Percentiles rank a stretch among this genome's conserved stretches.
Conservation (phyloP, 2,888 invertebrate genomes). For the Pardosa pseudoannulata region DNA sequence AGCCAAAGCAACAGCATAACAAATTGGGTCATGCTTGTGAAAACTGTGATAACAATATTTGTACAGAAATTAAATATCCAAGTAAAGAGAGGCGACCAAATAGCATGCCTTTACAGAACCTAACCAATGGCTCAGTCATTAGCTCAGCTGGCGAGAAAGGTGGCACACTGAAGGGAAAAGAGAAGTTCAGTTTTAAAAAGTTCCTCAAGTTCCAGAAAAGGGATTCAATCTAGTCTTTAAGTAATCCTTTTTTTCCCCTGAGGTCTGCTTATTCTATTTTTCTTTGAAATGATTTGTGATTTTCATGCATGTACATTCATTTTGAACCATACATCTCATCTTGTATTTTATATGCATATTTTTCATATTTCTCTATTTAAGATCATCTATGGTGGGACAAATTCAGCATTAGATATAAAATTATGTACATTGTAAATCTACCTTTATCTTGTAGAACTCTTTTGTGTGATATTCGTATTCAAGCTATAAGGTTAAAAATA, state of each 20-base stretch:
- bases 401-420: too few species aligned
- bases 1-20: constrained; percentile 23
- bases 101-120: constrained; percentile 44
- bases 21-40: constrained; percentile 40
- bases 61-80: not conserved
- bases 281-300: not conserved
- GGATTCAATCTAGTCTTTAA: constrained; percentile 69
- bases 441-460: too few species aligned
- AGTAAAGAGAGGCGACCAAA: constrained; percentile 23
- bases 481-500: too few species aligned
- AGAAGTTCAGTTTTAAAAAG: constrained; percentile 67
- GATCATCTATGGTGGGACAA: too few species aligned
- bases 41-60: constrained; percentile 54
- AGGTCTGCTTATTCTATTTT: not conserved
- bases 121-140: constrained; percentile 52
- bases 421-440: too few species aligned
- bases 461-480: too few species aligned
- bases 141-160: constrained; percentile 1
- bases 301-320: too few species aligned
- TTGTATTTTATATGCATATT: too few species aligned
- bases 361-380: too few species aligned
- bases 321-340: too few species aligned
- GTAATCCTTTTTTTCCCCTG: not conserved
- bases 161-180: constrained; percentile 27
- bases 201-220: constrained; percentile 64